Evolutionary conservation across 2,113 vertebrate species (phyloP).

Genomic region (Tachuris rubrigastra): DNA sequence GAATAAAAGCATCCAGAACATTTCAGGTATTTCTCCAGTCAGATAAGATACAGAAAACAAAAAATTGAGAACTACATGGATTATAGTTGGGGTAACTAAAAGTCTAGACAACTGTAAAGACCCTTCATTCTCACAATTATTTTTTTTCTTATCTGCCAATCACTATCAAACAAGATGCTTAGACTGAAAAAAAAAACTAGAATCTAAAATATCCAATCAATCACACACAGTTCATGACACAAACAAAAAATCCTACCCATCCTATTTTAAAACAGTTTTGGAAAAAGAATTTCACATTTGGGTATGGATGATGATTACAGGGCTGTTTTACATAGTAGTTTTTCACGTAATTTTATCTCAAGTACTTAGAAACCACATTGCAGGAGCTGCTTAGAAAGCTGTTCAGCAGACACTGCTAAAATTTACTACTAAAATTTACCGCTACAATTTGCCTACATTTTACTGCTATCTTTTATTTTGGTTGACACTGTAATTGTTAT

Average conservation of each 20-base stretch:
- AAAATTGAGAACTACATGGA: background rate
- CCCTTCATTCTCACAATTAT: background rate
- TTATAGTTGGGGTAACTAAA: background rate
- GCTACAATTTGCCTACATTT: constrained; percentile 20
- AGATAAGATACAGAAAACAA: background rate
- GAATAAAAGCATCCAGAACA: background rate
- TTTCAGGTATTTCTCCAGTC: background rate
- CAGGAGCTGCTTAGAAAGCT: background rate
- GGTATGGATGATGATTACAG: background rate
- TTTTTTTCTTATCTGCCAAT: background rate
- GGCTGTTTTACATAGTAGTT: background rate
- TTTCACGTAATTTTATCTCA: background rate
- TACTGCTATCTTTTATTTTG: background rate
- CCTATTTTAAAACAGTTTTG: background rate
- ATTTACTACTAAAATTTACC: background rate
- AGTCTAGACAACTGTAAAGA: background rate
- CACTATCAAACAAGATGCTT: background rate
- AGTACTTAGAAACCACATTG: background rate
- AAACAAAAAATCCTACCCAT: background rate
- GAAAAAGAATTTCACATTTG: background rate
- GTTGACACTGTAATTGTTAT: background rate
- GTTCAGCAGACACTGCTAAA: background rate
- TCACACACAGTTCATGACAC: background rate
- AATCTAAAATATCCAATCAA: background rate
- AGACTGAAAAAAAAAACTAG: background rate